Percentiles rank a stretch among this genome's conserved stretches.
These are phyloP conservation scores for Phaetusa simplex DNA, from an alignment of 2,113 vertebrate species.

Conservation along the genomic window DNA sequence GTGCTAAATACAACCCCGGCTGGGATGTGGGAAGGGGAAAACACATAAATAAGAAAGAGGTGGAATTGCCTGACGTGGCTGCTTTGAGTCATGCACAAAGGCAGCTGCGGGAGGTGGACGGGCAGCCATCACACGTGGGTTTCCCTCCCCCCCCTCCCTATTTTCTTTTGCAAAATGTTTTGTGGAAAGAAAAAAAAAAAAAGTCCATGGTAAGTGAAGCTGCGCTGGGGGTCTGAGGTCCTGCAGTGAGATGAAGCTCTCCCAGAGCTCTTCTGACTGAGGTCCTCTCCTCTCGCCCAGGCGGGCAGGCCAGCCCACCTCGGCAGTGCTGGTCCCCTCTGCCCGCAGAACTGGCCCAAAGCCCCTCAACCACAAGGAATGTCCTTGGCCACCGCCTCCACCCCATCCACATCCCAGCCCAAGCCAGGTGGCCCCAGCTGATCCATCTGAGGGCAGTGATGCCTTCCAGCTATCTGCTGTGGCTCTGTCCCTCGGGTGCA, in stretches of 20 bases:
- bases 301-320: not conserved
- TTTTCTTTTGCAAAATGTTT: not conserved
- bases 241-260: not conserved
- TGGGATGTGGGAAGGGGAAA: not conserved
- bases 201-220: not conserved
- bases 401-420: not conserved
- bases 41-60: not conserved
- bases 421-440: not conserved
- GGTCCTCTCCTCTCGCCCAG: not conserved
- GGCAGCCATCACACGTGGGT: not conserved
- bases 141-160: not conserved
- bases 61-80: not conserved
- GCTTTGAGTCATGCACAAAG: not conserved
- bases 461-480: not conserved
- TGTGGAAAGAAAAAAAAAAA: not conserved
- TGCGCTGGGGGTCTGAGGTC: not conserved
- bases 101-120: not conserved
- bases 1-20: not conserved
- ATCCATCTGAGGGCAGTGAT: fast-evolving
- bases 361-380: not conserved
- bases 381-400: not conserved
- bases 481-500: fast-evolving
- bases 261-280: not conserved
- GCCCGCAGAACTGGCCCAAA: not conserved
- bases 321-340: not conserved